A percentile compares a stretch with the other conserved stretches of the same genome.
Conservation (phyloP, 1,140 invertebrate genomes). For the Heliconius melpomene region DNA sequence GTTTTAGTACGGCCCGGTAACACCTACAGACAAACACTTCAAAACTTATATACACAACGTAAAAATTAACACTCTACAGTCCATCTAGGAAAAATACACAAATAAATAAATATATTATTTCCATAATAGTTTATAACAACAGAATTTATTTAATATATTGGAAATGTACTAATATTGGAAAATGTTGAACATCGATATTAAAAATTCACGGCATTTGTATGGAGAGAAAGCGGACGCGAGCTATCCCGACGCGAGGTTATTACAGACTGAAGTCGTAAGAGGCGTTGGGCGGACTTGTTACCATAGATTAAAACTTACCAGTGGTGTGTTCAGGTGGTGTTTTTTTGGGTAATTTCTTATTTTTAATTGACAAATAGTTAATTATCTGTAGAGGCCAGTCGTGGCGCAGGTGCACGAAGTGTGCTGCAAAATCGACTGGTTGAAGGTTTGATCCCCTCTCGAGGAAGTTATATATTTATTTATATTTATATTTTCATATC, state of each 20-base stretch:
- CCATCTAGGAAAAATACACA: conserved; percentile 32
- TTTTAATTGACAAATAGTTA: neutral
- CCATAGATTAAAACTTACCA: conserved; percentile 34
- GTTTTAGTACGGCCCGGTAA: conserved; percentile 61
- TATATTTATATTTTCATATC: no score
- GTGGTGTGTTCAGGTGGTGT: conserved; percentile 7
- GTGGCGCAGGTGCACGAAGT: no score
- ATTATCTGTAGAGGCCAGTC: no score
- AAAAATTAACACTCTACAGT: conserved; percentile 31
- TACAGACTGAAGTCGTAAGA: conserved; percentile 44
- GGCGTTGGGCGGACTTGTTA: conserved; percentile 30
- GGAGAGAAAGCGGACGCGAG: conserved; percentile 33
- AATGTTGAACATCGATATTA: conserved; percentile 52
- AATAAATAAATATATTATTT: conserved; percentile 9
- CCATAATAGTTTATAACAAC: neutral
- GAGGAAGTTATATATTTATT: no score
- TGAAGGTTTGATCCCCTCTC: no score
- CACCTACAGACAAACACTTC: conserved; percentile 58
- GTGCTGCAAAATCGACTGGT: no score
- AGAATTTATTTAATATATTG: neutral
- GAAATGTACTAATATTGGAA: neutral
- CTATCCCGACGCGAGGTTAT: conserved; percentile 28
- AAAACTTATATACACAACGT: conserved; percentile 58
- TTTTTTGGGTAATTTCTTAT: neutral
- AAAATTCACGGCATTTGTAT: conserved; percentile 56